phyloP scores from a whole-genome alignment of 2,797 vertebrate genomes.

The Pipistrellus pipistrellus region DNA sequence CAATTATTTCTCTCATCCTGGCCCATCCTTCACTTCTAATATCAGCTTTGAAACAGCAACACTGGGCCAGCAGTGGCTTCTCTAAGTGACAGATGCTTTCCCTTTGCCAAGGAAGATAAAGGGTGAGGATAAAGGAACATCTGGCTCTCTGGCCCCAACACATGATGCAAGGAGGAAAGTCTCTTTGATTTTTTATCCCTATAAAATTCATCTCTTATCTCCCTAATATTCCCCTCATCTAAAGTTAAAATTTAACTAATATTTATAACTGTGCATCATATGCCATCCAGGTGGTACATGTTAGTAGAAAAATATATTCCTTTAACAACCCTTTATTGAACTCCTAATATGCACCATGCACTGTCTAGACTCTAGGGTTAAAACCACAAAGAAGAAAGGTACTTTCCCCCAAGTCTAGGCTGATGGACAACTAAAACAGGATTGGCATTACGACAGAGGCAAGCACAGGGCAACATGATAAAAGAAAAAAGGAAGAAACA shows the following conservation, averaged over 20 bases:
- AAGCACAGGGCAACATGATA: neutral
- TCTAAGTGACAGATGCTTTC: constrained; percentile 4
- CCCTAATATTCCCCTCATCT: neutral
- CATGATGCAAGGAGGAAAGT: neutral
- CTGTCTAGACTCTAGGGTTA: neutral
- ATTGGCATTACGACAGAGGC: neutral
- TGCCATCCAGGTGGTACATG: neutral
- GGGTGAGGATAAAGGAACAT: constrained; percentile 14
- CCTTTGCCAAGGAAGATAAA: constrained; percentile 38
- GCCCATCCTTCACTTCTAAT: neutral
- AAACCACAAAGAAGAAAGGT: neutral
- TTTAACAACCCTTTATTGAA: constrained; percentile 14
- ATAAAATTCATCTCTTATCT: constrained; percentile 56
- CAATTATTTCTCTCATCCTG: neutral
- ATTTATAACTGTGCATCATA: neutral
- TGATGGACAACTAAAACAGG: neutral
- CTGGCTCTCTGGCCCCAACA: constrained; percentile 32
- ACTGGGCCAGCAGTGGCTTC: constrained; percentile 7
- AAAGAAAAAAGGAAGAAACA: neutral
- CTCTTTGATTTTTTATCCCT: constrained; percentile 47
- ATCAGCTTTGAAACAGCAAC: constrained; percentile 7
- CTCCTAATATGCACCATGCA: neutral
- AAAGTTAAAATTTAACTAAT: constrained; percentile 20
- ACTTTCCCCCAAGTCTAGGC: neutral
- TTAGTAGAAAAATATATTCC: constrained; percentile 12